Evolutionary conservation across 2,113 vertebrate species (phyloP).

Genomic region (Clarias gariepinus): DNA sequence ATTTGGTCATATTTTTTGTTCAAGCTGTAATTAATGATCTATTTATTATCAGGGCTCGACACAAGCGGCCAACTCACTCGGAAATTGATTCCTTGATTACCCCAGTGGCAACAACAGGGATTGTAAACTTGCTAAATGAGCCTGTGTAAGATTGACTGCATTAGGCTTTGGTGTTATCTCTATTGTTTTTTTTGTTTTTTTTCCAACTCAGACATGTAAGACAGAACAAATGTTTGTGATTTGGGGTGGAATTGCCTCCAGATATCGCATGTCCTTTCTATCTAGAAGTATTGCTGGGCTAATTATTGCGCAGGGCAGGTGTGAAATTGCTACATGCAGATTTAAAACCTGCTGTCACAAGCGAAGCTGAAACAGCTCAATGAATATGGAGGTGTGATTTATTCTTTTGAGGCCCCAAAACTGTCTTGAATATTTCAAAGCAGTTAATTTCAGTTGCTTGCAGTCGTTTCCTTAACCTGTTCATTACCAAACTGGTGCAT

Average conservation of each 20-base stretch:
- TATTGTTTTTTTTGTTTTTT: conserved; percentile 42
- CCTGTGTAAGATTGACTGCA: conserved; percentile 59
- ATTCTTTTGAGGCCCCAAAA: conserved; percentile 4
- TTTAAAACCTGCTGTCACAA: not conserved
- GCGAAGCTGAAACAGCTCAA: not conserved
- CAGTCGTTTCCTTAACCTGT: conserved; percentile 1
- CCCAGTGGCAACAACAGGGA: conserved; percentile 49
- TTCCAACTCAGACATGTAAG: conserved; percentile 51
- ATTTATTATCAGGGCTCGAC: conserved; percentile 53
- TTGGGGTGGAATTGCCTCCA: conserved; percentile 20
- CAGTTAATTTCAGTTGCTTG: not conserved
- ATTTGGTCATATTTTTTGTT: conserved; percentile 53
- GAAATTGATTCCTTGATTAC: conserved; percentile 63
- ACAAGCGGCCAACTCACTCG: conserved; percentile 52
- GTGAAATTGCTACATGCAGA: conserved; percentile 19
- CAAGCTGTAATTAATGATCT: conserved; percentile 58
- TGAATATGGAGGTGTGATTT: conserved; percentile 1
- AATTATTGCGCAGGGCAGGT: conserved; percentile 10
- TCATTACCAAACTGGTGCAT: not conserved
- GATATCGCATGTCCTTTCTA: not conserved
- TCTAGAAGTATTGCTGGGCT: not conserved
- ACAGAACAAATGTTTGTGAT: conserved; percentile 52
- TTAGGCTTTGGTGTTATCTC: conserved; percentile 56
- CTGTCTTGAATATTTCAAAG: conserved; percentile 12
- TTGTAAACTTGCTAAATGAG: conserved; percentile 63